A percentile compares a stretch with the other conserved stretches of the same genome.
These are phyloP conservation scores for Anthophora plumipes DNA, from an alignment of 2,888 invertebrate species.

Conservation along the genomic window DNA sequence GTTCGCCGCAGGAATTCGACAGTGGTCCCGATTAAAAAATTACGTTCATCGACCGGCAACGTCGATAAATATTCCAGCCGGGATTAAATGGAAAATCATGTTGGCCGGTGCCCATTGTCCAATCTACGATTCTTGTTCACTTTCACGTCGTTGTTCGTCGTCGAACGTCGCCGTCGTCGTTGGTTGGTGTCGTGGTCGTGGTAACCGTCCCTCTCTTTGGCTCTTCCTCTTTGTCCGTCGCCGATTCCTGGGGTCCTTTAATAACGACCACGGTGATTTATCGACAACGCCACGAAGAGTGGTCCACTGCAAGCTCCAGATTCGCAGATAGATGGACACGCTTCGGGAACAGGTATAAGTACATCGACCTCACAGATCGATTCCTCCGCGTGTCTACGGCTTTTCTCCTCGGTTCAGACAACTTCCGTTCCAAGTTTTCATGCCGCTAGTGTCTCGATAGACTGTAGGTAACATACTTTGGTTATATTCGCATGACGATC, in stretches of 20 bases:
- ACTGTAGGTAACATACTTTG: neutral
- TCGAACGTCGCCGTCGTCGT: conserved; percentile 11
- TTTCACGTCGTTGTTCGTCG: conserved; percentile 33
- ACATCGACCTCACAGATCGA: conserved; percentile 67
- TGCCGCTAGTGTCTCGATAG: conserved; percentile 25
- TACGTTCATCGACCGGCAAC: conserved; percentile 11
- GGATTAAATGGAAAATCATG: conserved; percentile 50
- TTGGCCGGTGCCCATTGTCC: conserved; percentile 50
- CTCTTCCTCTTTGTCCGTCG: conserved; percentile 54
- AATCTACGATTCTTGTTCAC: conserved; percentile 50
- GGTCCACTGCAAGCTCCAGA: conserved; percentile 63
- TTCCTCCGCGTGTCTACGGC: conserved; percentile 43
- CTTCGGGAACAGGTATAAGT: conserved; percentile 60
- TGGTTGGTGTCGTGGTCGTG: neutral
- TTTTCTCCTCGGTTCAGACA: conserved; percentile 2
- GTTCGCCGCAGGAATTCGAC: conserved; percentile 12
- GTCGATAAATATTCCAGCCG: conserved; percentile 52
- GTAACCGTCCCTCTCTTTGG: conserved; percentile 13
- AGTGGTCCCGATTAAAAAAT: conserved; percentile 46
- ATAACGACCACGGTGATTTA: conserved; percentile 73
- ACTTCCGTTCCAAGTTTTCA: conserved; percentile 35
- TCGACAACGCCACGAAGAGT: conserved; percentile 73
- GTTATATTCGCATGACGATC: neutral
- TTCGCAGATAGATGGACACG: conserved; percentile 62
- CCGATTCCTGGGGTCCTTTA: conserved; percentile 67